A percentile compares a stretch with the other conserved stretches of the same genome.
These are phyloP conservation scores for Ormyrus labotus DNA, from an alignment of 2,888 invertebrate species.

Conservation along the genomic window DNA sequence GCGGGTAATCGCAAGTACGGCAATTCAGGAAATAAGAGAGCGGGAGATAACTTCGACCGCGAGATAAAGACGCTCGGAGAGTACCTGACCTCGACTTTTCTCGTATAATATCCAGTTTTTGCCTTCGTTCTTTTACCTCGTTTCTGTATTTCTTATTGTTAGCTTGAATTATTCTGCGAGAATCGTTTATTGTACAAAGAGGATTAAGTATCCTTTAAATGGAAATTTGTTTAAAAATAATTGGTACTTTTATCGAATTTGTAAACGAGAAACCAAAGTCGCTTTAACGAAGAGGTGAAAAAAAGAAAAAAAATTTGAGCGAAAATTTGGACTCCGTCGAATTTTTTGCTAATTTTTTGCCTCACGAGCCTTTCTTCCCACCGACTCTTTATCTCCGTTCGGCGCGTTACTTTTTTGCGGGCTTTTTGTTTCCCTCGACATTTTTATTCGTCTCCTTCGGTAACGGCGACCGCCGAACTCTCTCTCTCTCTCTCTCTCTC, in stretches of 20 bases:
- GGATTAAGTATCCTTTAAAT: not conserved
- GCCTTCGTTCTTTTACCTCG: conserved; percentile 24
- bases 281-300: not conserved
- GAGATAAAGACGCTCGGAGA: conserved; percentile 61
- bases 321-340: not conserved
- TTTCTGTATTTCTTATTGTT: conserved; percentile 20
- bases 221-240: not conserved
- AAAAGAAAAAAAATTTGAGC: not conserved
- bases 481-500: conserved; percentile 6
- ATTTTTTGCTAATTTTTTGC: conserved; percentile 22
- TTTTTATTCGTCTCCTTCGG: conserved; percentile 53
- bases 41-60: conserved; percentile 53
- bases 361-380: not conserved
- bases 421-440: conserved; percentile 49
- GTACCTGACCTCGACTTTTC: conserved; percentile 58
- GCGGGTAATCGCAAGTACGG: conserved; percentile 34
- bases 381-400: conserved; percentile 39
- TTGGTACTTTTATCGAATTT: too few species aligned
- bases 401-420: conserved; percentile 35
- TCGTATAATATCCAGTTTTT: conserved; percentile 52
- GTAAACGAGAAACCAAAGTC: not conserved
- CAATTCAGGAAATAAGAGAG: conserved; percentile 51
- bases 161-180: conserved; percentile 13
- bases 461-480: conserved; percentile 61
- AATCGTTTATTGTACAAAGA: conserved; percentile 22